A percentile compares a stretch with the other conserved stretches of the same genome.
Conservation (phyloP, 2,797 vertebrate genomes). For the Knipowitschia caucasica region DNA sequence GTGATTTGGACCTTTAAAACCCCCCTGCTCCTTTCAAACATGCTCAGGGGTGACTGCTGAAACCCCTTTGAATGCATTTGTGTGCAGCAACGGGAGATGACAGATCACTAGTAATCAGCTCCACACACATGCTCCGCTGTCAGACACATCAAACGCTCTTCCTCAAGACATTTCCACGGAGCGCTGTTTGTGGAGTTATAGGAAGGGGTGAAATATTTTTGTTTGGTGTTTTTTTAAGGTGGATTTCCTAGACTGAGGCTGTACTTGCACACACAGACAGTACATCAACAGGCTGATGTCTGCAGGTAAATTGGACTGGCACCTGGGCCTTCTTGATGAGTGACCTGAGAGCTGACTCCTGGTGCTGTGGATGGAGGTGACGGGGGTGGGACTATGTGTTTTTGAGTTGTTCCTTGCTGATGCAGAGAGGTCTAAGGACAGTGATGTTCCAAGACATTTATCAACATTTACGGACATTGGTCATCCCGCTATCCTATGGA, state of each 20-base stretch:
- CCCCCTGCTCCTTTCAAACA: constrained; percentile 44
- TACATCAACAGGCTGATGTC: not conserved
- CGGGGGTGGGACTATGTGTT: too few relatives aligned
- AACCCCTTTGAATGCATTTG: constrained; percentile 41
- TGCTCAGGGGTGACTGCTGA: constrained; percentile 31
- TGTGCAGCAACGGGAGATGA: constrained; percentile 30
- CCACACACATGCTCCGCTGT: constrained; percentile 22
- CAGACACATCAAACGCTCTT: constrained; percentile 47
- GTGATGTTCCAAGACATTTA: too few relatives aligned
- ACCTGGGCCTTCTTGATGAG: too few relatives aligned
- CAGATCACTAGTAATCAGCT: constrained; percentile 49
- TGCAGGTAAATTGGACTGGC: not conserved
- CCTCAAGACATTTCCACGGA: constrained; percentile 31
- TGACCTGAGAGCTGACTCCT: too few relatives aligned
- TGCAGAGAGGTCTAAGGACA: too few relatives aligned
- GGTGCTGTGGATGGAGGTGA: too few relatives aligned
- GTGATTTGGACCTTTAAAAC: constrained; percentile 35
- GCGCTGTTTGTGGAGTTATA: constrained; percentile 33
- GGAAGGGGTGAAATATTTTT: constrained; percentile 14
- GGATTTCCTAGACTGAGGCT: constrained; percentile 14
- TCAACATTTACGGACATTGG: too few relatives aligned
- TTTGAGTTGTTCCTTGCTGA: too few relatives aligned
- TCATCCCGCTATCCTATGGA: too few relatives aligned
- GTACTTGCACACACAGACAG: not conserved
- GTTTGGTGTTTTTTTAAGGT: constrained; percentile 18